Percentiles rank a stretch among this genome's conserved stretches.
Evolutionary conservation across 2,888 invertebrate genomes (phyloP).

Genomic region (Dasypolia templi): DNA sequence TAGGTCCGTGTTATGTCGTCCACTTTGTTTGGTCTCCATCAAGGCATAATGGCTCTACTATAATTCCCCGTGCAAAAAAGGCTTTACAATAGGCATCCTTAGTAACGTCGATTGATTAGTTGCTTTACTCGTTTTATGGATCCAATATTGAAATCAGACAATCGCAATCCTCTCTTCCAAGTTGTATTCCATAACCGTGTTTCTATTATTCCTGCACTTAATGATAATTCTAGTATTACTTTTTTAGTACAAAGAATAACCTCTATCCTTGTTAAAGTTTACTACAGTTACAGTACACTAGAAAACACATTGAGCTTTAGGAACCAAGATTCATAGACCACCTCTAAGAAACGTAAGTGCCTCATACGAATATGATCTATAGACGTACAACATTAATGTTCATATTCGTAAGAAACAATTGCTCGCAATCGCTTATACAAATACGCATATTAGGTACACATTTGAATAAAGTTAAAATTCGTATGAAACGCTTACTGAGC

Average conservation of each 20-base stretch:
- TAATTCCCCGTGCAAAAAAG: no score
- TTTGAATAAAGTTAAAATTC: background rate
- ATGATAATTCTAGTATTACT: background rate
- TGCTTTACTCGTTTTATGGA: background rate
- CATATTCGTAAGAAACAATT: background rate
- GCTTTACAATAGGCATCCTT: background rate
- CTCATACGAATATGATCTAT: background rate
- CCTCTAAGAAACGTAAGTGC: background rate
- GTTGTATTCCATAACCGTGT: background rate
- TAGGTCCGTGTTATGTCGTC: background rate
- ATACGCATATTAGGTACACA: background rate
- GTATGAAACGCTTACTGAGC: background rate
- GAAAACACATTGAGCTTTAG: background rate
- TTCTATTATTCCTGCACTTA: background rate
- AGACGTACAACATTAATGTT: background rate
- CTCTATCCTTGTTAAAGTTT: background rate
- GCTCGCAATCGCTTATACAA: background rate
- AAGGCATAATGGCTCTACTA: background rate
- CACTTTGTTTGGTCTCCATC: background rate
- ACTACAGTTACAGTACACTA: background rate
- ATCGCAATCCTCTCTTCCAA: no score
- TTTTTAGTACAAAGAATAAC: constrained; percentile 10
- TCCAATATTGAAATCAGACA: background rate
- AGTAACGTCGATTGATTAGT: background rate
- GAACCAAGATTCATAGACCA: background rate